These are phyloP conservation scores for Zoanthus sociatus DNA, from an alignment of 92 coral and sea anemone species.

Conservation along the genomic window DNA sequence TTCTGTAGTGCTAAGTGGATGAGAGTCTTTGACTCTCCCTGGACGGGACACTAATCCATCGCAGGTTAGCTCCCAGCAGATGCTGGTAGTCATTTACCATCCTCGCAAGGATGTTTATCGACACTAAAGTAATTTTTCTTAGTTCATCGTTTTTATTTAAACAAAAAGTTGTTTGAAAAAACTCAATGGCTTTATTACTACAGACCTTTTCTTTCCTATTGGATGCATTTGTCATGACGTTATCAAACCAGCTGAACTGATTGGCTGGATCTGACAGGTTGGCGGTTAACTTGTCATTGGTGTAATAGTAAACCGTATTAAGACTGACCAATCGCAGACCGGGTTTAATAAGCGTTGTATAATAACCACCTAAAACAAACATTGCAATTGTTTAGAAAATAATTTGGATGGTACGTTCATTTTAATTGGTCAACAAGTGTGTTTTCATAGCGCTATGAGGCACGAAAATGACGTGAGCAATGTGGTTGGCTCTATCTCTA, in stretches of 20 bases:
- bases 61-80: no score
- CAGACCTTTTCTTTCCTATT: conserved; percentile 60
- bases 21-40: no score
- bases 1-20: no score
- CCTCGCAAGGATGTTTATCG: no score
- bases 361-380: conserved; percentile 58
- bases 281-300: conserved; percentile 64
- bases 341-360: conserved; percentile 57
- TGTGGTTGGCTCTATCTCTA: no score
- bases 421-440: no score
- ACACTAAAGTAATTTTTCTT: no score
- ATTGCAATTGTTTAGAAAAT: background rate
- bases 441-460: no score
- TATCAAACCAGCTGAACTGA: conserved; percentile 69
- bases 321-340: conserved; percentile 69
- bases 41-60: no score
- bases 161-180: background rate
- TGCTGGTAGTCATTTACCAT: no score
- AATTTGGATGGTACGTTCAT: background rate
- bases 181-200: background rate
- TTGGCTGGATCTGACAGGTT: conserved; percentile 68
- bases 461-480: no score
- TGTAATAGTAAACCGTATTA: conserved; percentile 73
- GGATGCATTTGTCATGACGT: conserved; percentile 54
- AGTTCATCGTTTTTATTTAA: no score